These are phyloP conservation scores for Nasonovia ribisnigri DNA, from an alignment of 2,888 invertebrate genomes.

Conservation along the genomic window DNA sequence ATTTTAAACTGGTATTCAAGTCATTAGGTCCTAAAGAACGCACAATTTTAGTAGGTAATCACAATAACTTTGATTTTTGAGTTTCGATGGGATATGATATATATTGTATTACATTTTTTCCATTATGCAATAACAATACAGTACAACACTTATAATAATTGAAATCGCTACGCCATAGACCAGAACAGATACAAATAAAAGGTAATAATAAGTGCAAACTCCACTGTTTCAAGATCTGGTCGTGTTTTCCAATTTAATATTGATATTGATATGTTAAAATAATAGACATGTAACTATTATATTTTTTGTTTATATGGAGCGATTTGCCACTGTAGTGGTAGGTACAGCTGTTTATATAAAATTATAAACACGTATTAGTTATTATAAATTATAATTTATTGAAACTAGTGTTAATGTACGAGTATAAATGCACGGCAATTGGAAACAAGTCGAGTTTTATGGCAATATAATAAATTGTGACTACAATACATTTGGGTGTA, in stretches of 20 bases:
- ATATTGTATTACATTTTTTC: background rate
- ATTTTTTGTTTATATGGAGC: background rate
- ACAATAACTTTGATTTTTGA: background rate
- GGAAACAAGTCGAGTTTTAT: slow-evolving; percentile 1
- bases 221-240: background rate
- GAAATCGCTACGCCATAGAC: background rate
- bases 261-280: background rate
- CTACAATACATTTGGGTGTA: background rate
- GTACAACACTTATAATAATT: background rate
- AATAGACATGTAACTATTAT: background rate
- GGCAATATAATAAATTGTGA: background rate
- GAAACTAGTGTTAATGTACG: background rate
- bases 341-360: background rate
- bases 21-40: background rate
- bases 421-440: background rate
- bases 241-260: background rate
- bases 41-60: background rate
- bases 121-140: background rate
- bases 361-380: background rate
- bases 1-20: background rate
- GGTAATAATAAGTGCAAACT: background rate
- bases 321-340: background rate
- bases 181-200: background rate
- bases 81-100: background rate
- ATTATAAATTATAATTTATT: background rate